A percentile compares a stretch with the other conserved stretches of the same genome.
Conservation (phyloP, 2,797 vertebrate species). For the Lutjanus campechanus region DNA sequence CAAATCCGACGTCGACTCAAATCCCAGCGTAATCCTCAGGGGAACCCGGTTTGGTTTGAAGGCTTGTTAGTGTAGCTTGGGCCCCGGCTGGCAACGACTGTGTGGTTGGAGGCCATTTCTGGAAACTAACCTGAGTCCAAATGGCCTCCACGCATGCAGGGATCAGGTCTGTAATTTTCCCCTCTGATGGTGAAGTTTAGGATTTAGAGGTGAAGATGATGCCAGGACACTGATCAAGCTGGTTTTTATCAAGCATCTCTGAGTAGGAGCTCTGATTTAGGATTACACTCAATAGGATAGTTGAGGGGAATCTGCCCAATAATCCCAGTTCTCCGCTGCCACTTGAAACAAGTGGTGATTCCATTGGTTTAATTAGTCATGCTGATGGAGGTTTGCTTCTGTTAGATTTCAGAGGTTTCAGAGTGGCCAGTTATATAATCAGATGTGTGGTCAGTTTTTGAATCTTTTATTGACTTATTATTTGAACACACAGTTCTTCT, state of each 20-base stretch:
- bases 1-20: conserved; percentile 83
- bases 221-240: conserved; percentile 48
- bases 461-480: neutral
- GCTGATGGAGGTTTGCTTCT: neutral
- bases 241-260: conserved; percentile 60
- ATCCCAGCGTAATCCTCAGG: conserved; percentile 84
- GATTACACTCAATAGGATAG: conserved; percentile 39
- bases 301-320: conserved; percentile 42
- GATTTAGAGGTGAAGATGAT: conserved; percentile 45
- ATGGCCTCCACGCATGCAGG: conserved; percentile 32
- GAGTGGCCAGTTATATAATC: neutral
- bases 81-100: conserved; percentile 54
- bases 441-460: neutral
- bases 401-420: neutral
- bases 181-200: conserved; percentile 47
- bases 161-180: conserved; percentile 58
- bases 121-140: conserved; percentile 62
- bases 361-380: conserved; percentile 15
- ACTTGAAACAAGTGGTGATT: conserved; percentile 19
- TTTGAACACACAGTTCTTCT: neutral
- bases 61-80: conserved; percentile 77
- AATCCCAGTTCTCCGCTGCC: conserved; percentile 37
- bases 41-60: conserved; percentile 77
- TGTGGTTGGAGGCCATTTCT: conserved; percentile 57
- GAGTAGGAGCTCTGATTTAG: conserved; percentile 46